Percentiles rank a stretch among this genome's conserved stretches.
These are phyloP conservation scores for Epizoanthus rinbou DNA, from an alignment of 92 coral and sea anemone species.

Conservation along the genomic window DNA sequence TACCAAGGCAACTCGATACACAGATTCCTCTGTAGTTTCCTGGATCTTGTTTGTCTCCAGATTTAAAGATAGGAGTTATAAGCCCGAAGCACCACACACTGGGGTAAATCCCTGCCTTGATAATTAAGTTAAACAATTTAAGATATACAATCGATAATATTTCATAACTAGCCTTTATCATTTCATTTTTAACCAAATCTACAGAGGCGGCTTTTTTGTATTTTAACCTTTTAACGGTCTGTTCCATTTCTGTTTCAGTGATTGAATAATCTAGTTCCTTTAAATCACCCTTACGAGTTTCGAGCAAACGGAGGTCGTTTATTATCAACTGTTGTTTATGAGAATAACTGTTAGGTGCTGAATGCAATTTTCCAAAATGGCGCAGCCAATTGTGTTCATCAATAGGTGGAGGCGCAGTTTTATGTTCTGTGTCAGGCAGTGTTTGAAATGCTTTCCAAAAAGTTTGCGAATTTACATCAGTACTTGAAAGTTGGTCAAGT, in stretches of 20 bases:
- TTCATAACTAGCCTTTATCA: conserved; percentile 38
- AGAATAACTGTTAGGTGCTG: conserved; percentile 21
- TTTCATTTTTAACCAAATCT: conserved; percentile 50
- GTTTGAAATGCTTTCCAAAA: background rate
- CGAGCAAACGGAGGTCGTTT: background rate
- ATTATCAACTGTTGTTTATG: conserved; percentile 6
- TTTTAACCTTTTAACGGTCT: conserved; percentile 34
- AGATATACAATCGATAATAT: conserved; percentile 18
- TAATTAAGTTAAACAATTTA: conserved; percentile 45
- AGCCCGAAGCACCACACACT: too few relatives aligned
- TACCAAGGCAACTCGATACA: conserved; percentile 54
- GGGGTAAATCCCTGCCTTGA: conserved; percentile 45
- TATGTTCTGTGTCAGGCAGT: background rate
- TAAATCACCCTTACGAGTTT: background rate
- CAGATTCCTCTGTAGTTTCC: too few relatives aligned
- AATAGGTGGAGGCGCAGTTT: conserved; percentile 17
- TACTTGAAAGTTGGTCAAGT: background rate
- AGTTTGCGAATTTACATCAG: background rate
- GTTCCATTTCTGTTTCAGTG: conserved; percentile 38
- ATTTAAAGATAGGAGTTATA: background rate
- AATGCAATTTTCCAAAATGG: background rate
- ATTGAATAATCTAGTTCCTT: conserved; percentile 19
- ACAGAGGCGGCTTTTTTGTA: conserved; percentile 47
- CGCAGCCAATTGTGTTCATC: conserved; percentile 39
- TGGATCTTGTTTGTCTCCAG: too few relatives aligned